Base-by-base conservation (phyloP, 2,888 invertebrate species). In the Perdita meconis region DNA sequence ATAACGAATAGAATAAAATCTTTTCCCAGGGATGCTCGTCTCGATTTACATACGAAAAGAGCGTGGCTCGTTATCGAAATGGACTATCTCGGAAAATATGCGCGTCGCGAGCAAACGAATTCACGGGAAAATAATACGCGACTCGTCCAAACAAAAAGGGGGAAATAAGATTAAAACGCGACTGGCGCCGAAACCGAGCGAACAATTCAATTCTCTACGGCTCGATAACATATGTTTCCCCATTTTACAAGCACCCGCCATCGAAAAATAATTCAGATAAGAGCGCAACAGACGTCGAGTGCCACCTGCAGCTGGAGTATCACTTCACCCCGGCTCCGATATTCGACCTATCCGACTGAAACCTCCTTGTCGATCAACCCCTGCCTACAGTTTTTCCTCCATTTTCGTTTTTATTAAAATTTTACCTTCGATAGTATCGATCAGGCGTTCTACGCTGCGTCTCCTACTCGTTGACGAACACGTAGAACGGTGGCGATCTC, bases 41-140 rank as follows among this genome's bases (percentile, higher is more conserved):
- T 60, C 67, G 53, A 42, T 47, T 22, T 40, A 51, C 51, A 16
- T 12, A n/a, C 6, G 26, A 5, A 12, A n/a, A 19, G 24, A 8
- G 24, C 16, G 12, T 34, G 34, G 38, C 36, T 56, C 22, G 24
- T 72, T 59, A 66, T 72, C 59, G 30, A 56, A 56, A 34, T 19
- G 57, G 42, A 36, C 36, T 47, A 57, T 66, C 56, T 50, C 16
- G 44, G 51, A 36, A 24, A 19, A 16, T 13, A 12, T 16, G 30
- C 44, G 26, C 38, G 12, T 13, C 19, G 24, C 2, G 40, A 13
- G 16, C 1, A 0, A 30, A 22, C 47, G 47, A 34, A 42, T 40
- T n/a, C 40, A n/a, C 30, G 8, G 2, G 36, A 38, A 22, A 36
- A 56, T 56, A 56, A 19, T 36, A 36, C 19, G 36, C 6, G 5